Evolutionary conservation across 2,113 vertebrate species (phyloP).

Genomic region (Notechis scutatus): DNA sequence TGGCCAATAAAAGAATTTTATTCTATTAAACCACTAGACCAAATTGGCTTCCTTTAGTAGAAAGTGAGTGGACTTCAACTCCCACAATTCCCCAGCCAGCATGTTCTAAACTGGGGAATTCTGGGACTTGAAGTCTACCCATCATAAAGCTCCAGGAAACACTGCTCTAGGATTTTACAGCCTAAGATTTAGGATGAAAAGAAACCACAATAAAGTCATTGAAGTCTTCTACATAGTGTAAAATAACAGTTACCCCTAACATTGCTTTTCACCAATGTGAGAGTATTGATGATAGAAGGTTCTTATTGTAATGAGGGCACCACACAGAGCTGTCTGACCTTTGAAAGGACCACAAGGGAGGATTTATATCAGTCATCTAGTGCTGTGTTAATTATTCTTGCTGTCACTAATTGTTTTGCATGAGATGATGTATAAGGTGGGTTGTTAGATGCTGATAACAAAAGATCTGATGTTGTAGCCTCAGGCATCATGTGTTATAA

Average conservation of each 20-base stretch:
- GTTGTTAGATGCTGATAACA: slow-evolving; percentile 36
- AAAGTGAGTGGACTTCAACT: neutral
- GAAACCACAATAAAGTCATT: neutral
- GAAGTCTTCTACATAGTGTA: neutral
- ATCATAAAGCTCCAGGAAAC: neutral
- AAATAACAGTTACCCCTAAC: neutral
- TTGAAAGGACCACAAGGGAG: slow-evolving; percentile 22
- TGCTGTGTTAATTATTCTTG: slow-evolving; percentile 34
- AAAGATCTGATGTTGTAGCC: slow-evolving; percentile 37
- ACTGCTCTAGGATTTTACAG: neutral
- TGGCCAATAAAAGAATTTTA: too few relatives aligned
- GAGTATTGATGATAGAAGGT: neutral
- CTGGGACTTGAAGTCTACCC: neutral
- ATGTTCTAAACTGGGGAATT: neutral
- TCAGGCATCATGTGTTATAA: slow-evolving; percentile 39
- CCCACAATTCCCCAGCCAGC: neutral
- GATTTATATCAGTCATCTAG: slow-evolving; percentile 18
- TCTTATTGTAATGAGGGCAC: neutral
- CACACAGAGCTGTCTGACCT: neutral
- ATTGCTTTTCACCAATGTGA: neutral
- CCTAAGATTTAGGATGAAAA: neutral
- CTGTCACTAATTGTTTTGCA: slow-evolving; percentile 1
- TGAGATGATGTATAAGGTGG: slow-evolving; percentile 11
- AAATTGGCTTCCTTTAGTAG: neutral
- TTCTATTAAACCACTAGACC: neutral